Base-by-base conservation (phyloP, 2,113 vertebrate genomes). In the Ptilorrhoa leucosticta region DNA sequence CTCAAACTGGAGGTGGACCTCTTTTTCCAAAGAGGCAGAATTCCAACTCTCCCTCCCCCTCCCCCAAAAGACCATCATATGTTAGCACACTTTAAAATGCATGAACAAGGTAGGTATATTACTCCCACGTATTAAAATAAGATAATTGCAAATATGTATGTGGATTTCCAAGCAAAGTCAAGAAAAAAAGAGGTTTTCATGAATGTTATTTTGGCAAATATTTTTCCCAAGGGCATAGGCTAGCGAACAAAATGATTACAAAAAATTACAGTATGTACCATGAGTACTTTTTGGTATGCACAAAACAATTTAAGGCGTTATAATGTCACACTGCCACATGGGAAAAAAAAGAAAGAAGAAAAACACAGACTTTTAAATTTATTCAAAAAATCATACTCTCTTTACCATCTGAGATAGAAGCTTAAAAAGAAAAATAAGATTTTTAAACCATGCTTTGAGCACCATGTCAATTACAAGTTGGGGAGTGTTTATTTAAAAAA, bases 281-380 rank as follows among this genome's bases (percentile, higher is more conserved):
- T 64, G 69, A 84, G 61, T 81, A 93, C 28, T 81, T 78, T 77
- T 90, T 73, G 60, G 83, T 71, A 92, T 78, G 66, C 83, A 77
- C 24, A 78, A 53, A 87, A 92, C 80, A 92, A 78, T 92, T 91
- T 71, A 89, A 87, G 80, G 80, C 76, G 47, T 82, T 91, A 89
- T 7, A 75, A 78, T 89, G 65, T 92, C 77, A 89, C 53, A 89
- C 16, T 78, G 44, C 23, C 30, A 64, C 3, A 4, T 45, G 9
- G 5, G 28, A 39, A 66, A 60, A 15, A 39, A 48, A 28, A 31
- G 8, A 22, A 13, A 7, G 2, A 44, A n/a, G n/a, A 37, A 68
- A 65, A 11, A 1, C 9, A 26, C 6, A 19, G 9, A 15, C 12
- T 68, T 89, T 50, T 37, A 0, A 66, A 80, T 45, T 73, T 91